Base-by-base conservation (phyloP, 2,113 vertebrate species). In the Thalassarche chlororhynchos region DNA sequence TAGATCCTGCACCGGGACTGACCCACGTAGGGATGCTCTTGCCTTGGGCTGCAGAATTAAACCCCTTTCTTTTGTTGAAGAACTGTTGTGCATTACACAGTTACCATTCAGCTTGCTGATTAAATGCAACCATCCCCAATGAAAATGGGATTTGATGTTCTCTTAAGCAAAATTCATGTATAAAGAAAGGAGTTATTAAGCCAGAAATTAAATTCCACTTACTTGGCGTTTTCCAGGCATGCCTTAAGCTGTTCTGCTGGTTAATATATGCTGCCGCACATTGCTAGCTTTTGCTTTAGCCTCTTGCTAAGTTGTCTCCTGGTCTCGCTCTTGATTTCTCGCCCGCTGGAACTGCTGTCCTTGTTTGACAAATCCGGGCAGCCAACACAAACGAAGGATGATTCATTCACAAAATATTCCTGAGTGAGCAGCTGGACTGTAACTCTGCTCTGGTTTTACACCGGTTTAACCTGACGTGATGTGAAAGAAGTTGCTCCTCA, bases 121-220 rank as follows among this genome's bases (percentile, higher is more conserved):
- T 94, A 88, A 62, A 17, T 60, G 75, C 70, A 57, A 38, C 91
- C 44, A 21, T 82, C 74, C 47, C 78, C 74, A 91, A 9, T 58
- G 87, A 94, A 96, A 95, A 91, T 51, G 55, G 78, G 70, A 94
- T 95, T 91, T 87, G 77, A 58, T 95, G 74, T 94, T 92, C 91
- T 94, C 74, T 93, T 77, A 62, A 93, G 78, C 40, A 82, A 87
- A 93, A 95, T 52, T 93, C 70, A 70, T 60, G 54, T 87, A 61
- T 84, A 83, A 93, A 96, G 87, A 87, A 96, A 92, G 82, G 87
- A 94, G 80, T 91, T 95, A 82, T 76, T 89, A 94, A 94, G 49
- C 70, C 84, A 95, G 93, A 90, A 95, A 85, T 96, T 83, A 85
- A 96, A 94, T 91, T 94, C 62, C 49, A 51, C 70, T 91, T 80